Evolutionary conservation across 2,888 invertebrate genomes (phyloP), one percentile per base, ranked within the genome.

Genomic region (Andrena bucephala): DNA sequence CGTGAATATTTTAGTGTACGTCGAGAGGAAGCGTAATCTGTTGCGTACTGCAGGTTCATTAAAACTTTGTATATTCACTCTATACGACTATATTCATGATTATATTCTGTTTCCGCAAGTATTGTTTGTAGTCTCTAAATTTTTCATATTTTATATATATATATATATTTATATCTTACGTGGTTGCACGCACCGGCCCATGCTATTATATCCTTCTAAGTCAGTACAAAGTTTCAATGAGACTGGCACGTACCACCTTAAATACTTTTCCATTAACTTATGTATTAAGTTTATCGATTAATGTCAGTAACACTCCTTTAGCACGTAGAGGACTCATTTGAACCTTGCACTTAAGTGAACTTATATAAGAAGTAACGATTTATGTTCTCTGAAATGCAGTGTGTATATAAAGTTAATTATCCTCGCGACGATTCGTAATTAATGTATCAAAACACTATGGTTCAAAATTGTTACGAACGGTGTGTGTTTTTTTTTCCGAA

Each of bases 221-320:
- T 54, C 54, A 69, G 81, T 81, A 66, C 77, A 74, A 77, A 86
- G 69, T 86, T 80, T 85, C 77, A 86, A 86, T 74, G 86, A 86
- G 77, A 66, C 75, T 70, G 42, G 72, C 36, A 60, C 62, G 68
- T 71, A 77, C 59, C 74, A 20, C 20, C 78, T 59, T 10, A 57
- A 57, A 62, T 59, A 67, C 67, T 59, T 81, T 72, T 73, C n/a
- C 68, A 73, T 27, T 36, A 70, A 73, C 10, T 71, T 50, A 20
- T 24, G 52, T 20, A 59, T 54, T 31, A 27, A 57, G 59, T n/a
- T 66, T 76, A 73, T 36, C 67, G 16, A 70, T 62, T 36, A 60
- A 75, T 52, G 20, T 69, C 36, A 16, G 27, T 65, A 67, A 81
- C 16, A 62, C 57, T 65, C 7, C 27, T 69, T 59, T 42, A 42